Conservation (phyloP, 2,888 invertebrate genomes). For the Melieria crassipennis region DNA sequence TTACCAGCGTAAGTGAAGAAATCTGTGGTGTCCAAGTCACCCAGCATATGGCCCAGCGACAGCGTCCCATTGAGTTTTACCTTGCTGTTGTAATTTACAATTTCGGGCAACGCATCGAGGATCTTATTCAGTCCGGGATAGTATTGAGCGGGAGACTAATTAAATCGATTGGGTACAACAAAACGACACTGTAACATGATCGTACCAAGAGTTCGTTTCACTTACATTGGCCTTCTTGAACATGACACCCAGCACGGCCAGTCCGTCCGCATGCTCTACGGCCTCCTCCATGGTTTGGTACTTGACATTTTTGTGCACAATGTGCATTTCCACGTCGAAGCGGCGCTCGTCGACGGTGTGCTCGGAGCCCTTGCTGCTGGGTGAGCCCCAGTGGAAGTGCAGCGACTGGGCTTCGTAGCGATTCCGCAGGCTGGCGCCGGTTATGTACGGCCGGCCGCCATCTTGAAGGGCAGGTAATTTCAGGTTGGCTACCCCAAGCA, state of each 20-base stretch:
- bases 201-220: not conserved
- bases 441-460: conserved; percentile 49
- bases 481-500: conserved; percentile 47
- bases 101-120: conserved; percentile 47
- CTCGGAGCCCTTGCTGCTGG: conserved; percentile 73
- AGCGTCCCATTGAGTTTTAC: conserved; percentile 43
- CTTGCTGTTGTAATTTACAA: conserved; percentile 44
- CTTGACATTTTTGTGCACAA: conserved; percentile 73
- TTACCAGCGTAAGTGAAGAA: conserved; percentile 55
- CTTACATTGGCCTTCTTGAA: conserved; percentile 64
- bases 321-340: conserved; percentile 72
- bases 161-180: too few relatives aligned
- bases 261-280: conserved; percentile 66
- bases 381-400: conserved; percentile 77
- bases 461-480: conserved; percentile 48
- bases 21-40: conserved; percentile 45
- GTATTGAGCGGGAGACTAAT: conserved; percentile 24
- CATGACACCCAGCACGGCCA: conserved; percentile 73
- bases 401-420: conserved; percentile 50
- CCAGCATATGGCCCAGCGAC: conserved; percentile 49
- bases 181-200: too few relatives aligned
- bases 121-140: conserved; percentile 46
- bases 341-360: conserved; percentile 60
- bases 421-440: conserved; percentile 47
- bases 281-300: conserved; percentile 69